A percentile compares a stretch with the other conserved stretches of the same genome.
Conservation (phyloP, 92 coral and sea anemone species). For the Palythoa grandis region DNA sequence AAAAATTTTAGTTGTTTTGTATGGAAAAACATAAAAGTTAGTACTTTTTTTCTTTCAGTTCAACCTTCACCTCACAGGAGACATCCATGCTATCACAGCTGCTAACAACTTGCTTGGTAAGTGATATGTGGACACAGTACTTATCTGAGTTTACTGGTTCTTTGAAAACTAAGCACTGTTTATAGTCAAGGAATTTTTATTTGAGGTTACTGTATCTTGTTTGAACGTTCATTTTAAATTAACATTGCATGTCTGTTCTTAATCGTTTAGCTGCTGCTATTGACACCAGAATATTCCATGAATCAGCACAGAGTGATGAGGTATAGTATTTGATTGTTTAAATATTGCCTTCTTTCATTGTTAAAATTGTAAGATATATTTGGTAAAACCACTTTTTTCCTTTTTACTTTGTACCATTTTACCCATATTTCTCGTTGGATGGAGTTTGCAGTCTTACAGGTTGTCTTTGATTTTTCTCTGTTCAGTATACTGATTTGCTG, state of each 20-base stretch:
- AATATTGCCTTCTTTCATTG: background rate
- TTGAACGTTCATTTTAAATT: background rate
- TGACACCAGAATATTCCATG: constrained; percentile 95
- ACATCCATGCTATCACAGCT: constrained; percentile 98
- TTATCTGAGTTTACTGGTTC: background rate
- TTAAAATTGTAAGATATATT: background rate
- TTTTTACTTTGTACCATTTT: too few species aligned
- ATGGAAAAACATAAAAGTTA: too few species aligned
- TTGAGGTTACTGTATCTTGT: background rate
- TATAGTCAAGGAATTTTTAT: background rate
- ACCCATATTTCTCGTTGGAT: too few species aligned
- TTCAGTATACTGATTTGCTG: too few species aligned
- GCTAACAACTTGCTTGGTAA: constrained; percentile 94
- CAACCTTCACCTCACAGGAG: constrained; percentile 96
- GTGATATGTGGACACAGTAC: background rate
- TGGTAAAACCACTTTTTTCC: too few species aligned
- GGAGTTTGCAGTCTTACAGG: too few species aligned
- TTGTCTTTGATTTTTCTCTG: too few species aligned
- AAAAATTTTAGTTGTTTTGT: background rate
- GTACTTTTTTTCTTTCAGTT: constrained; percentile 59
- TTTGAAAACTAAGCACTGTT: background rate
- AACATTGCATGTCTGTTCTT: background rate
- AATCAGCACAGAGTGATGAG: constrained; percentile 87
- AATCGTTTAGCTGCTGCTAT: constrained; percentile 87
- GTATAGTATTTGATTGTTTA: constrained; percentile 39